Percentiles rank a stretch among this genome's conserved stretches.
phyloP scores from a whole-genome alignment of 2,113 vertebrate species.

The Leptobrachium ailaonicum region DNA sequence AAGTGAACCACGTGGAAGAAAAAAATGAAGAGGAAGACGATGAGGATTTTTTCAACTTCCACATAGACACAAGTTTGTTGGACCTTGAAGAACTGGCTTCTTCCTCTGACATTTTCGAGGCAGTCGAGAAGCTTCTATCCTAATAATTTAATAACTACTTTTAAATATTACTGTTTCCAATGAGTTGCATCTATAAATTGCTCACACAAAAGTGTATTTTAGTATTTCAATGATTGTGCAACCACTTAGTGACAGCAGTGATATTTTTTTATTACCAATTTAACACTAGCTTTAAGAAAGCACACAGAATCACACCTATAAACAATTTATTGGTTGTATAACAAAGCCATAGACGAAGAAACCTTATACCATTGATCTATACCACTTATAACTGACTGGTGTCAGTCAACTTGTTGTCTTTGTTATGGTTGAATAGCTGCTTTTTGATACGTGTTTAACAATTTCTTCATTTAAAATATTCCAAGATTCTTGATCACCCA shows the following conservation, averaged over 20 bases:
- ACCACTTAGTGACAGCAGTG: not conserved
- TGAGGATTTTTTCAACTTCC: slow-evolving; percentile 52
- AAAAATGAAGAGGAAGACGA: slow-evolving; percentile 42
- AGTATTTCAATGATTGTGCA: slow-evolving; percentile 4
- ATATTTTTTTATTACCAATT: not conserved
- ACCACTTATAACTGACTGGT: not conserved
- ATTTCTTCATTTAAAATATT: too few relatives aligned
- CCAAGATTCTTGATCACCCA: too few relatives aligned
- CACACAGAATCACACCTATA: not conserved
- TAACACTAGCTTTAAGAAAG: not conserved
- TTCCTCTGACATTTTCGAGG: slow-evolving; percentile 59
- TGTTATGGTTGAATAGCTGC: not conserved
- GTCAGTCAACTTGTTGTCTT: not conserved
- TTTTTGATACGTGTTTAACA: not conserved
- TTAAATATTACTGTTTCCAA: slow-evolving; percentile 43
- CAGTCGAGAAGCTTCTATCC: slow-evolving; percentile 63
- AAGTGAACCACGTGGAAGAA: slow-evolving; percentile 22
- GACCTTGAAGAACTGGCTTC: slow-evolving; percentile 60
- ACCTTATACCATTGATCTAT: not conserved
- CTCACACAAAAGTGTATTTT: slow-evolving; percentile 43
- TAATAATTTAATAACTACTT: slow-evolving; percentile 43
- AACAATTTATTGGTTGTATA: not conserved
- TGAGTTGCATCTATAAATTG: slow-evolving; percentile 5
- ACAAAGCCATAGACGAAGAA: not conserved
- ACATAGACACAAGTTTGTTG: slow-evolving; percentile 57